Evolutionary conservation across 2,888 invertebrate species (phyloP).

Genomic region (Parasteatoda lunata): DNA sequence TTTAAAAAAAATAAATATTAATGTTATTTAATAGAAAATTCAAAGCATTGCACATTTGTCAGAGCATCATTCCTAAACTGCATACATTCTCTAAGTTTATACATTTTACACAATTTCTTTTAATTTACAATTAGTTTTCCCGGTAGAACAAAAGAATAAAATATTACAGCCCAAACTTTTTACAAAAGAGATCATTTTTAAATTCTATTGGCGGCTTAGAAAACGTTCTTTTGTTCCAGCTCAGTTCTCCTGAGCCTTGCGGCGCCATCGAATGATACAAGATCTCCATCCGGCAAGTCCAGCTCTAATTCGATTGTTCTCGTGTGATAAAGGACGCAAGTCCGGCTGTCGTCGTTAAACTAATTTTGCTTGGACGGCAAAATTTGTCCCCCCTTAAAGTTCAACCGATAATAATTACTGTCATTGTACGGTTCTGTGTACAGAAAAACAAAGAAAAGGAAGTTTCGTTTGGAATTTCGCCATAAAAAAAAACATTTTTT

Average conservation of each 20-base stretch:
- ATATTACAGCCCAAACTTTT: not conserved
- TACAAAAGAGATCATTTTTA: not conserved
- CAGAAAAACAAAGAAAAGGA: constrained; percentile 19
- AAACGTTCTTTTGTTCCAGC: not conserved
- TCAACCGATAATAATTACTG: constrained; percentile 11
- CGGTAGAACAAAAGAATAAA: too few species aligned
- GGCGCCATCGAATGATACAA: constrained; percentile 22
- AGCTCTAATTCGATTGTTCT: constrained; percentile 34
- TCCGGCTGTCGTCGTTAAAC: constrained; percentile 41
- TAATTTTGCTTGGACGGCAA: constrained; percentile 39
- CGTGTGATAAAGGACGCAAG: constrained; percentile 49
- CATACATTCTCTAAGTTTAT: too few species aligned
- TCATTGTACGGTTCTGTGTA: not conserved
- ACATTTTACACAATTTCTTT: too few species aligned
- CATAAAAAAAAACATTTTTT: constrained; percentile 6
- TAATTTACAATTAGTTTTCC: too few species aligned
- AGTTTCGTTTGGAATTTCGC: constrained; percentile 32
- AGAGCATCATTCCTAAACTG: too few species aligned
- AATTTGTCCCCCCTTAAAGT: constrained; percentile 28
- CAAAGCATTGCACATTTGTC: too few species aligned
- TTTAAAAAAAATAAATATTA: too few species aligned
- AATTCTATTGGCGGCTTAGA: not conserved
- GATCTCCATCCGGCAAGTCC: constrained; percentile 34
- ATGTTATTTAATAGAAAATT: too few species aligned
- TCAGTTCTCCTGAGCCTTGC: not conserved